These are phyloP conservation scores for Margarornis squamiger DNA, from an alignment of 2,797 vertebrate genomes.

Conservation along the genomic window DNA sequence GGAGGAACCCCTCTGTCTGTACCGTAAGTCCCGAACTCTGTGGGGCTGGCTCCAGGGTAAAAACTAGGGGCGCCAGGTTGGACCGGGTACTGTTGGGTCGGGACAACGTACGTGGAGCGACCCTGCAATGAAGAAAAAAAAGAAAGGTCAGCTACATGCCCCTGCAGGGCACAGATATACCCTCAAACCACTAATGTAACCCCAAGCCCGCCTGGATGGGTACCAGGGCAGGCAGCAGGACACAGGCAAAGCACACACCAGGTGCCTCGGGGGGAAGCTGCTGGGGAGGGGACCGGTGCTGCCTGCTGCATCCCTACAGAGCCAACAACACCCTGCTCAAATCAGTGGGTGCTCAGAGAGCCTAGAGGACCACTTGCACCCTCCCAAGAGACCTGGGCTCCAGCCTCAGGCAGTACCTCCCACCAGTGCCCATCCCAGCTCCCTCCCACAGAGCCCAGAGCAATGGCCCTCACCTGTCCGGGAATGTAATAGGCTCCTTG, in stretches of 20 bases:
- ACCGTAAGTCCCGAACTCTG: slow-evolving; percentile 93
- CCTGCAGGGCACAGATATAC: accelerated
- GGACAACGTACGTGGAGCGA: slow-evolving; percentile 90
- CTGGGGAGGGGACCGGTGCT: background rate
- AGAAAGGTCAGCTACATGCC: background rate
- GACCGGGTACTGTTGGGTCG: slow-evolving; percentile 93
- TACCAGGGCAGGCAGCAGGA: background rate
- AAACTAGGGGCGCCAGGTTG: slow-evolving; percentile 88
- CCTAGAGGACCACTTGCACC: accelerated
- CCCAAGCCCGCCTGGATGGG: background rate
- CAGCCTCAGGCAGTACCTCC: background rate
- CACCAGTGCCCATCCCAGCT: background rate
- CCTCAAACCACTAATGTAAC: background rate
- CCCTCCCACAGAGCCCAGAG: background rate
- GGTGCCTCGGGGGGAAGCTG: accelerated
- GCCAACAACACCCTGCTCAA: background rate
- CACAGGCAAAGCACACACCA: background rate
- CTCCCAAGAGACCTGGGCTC: background rate
- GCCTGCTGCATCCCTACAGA: background rate
- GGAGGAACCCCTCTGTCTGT: slow-evolving; percentile 55
- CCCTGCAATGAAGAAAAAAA: slow-evolving; percentile 59
- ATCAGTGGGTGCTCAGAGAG: background rate
- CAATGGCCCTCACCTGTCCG: slow-evolving; percentile 84
- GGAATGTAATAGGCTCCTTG: slow-evolving; percentile 93
- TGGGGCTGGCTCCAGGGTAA: slow-evolving; percentile 91